Evolutionary conservation across 2,888 invertebrate genomes (phyloP).

Genomic region (Phytoseiulus persimilis): DNA sequence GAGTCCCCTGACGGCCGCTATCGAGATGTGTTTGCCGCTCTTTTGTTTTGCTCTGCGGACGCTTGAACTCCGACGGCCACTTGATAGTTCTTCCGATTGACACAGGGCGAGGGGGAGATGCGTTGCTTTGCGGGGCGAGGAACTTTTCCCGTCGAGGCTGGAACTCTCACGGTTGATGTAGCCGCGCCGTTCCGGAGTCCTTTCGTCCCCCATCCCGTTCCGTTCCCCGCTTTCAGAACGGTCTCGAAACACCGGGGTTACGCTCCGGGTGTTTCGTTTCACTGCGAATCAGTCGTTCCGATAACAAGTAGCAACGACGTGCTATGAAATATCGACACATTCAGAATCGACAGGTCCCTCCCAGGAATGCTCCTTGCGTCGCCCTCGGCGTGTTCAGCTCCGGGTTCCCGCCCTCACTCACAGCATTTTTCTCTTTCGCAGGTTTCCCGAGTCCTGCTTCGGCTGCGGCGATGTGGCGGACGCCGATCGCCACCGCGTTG

Average conservation of each 20-base stretch:
- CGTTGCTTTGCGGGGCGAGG: background rate
- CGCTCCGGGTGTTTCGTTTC: background rate
- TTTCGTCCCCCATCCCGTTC: background rate
- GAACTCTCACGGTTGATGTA: background rate
- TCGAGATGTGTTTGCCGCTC: background rate
- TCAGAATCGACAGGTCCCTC: background rate
- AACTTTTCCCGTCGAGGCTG: background rate
- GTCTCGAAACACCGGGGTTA: too few relatives aligned
- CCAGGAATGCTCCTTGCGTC: background rate
- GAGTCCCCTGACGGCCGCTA: too few relatives aligned
- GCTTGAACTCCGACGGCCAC: background rate
- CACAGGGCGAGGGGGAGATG: background rate
- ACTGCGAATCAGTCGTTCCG: background rate
- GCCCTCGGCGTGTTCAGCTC: background rate
- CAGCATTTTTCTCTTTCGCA: slow-evolving; percentile 7
- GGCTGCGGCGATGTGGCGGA: slow-evolving; percentile 31
- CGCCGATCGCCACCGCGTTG: slow-evolving; percentile 8
- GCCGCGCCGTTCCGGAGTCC: background rate
- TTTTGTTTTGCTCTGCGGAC: background rate
- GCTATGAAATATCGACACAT: background rate
- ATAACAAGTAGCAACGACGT: background rate
- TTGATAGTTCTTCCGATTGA: background rate
- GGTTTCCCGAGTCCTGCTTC: slow-evolving; percentile 18
- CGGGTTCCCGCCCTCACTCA: background rate
- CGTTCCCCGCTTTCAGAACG: too few relatives aligned